A percentile compares a stretch with the other conserved stretches of the same genome.
These are phyloP conservation scores for Glareola pratincola DNA, from an alignment of 2,113 vertebrate species.

Conservation along the genomic window DNA sequence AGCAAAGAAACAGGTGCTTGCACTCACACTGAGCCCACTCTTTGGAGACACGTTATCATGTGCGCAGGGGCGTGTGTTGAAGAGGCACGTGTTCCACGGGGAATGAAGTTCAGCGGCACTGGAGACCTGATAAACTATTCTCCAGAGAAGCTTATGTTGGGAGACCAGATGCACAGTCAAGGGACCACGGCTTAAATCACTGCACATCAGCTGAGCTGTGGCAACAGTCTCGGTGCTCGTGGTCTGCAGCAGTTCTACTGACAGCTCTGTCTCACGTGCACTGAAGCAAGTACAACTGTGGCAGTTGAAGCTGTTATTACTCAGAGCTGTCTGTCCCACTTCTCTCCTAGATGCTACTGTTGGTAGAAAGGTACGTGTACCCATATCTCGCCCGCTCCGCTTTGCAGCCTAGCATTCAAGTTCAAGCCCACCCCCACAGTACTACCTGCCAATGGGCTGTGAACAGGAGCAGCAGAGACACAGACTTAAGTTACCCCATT, in stretches of 20 bases:
- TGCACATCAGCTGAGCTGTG: constrained; percentile 32
- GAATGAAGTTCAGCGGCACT: background rate
- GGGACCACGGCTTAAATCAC: constrained; percentile 8
- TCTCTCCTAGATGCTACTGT: constrained; percentile 30
- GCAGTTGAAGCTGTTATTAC: constrained; percentile 51
- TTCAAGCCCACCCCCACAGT: background rate
- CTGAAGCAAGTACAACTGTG: constrained; percentile 35
- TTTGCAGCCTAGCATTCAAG: background rate
- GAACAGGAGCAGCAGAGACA: background rate
- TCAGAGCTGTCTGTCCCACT: constrained; percentile 60
- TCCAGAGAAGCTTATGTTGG: background rate
- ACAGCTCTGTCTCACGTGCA: constrained; percentile 37
- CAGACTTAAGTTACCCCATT: background rate
- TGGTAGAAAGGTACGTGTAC: background rate
- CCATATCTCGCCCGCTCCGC: background rate
- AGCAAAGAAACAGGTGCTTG: constrained; percentile 19
- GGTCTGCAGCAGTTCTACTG: background rate
- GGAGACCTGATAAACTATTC: background rate
- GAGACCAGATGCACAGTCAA: background rate
- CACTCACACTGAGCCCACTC: constrained; percentile 35
- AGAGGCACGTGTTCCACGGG: background rate
- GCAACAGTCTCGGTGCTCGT: background rate
- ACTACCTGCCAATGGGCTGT: background rate
- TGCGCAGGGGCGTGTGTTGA: background rate
- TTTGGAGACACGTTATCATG: constrained; percentile 14